phyloP scores from a whole-genome alignment of 2,113 vertebrate species.

The Misgurnus mizolepis region DNA sequence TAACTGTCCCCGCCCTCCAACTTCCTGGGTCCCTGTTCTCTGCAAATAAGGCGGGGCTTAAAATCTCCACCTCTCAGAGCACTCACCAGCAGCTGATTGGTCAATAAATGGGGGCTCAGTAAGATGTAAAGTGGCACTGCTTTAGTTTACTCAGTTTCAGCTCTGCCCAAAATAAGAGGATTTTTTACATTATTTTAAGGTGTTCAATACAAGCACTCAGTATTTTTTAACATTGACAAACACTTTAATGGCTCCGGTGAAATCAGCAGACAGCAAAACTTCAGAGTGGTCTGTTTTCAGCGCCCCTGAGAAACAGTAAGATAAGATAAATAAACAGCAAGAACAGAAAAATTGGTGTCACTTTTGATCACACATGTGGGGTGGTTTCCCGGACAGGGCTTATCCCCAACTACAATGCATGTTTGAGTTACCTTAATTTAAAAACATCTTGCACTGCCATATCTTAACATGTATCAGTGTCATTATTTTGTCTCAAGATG shows the following conservation, averaged over 20 bases:
- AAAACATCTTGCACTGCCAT: too few species aligned
- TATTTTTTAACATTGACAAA: constrained; percentile 96
- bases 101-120: constrained; percentile 34
- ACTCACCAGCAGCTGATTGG: constrained; percentile 54
- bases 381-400: too few species aligned
- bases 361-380: too few species aligned
- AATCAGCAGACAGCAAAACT: constrained; percentile 96
- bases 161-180: constrained; percentile 20
- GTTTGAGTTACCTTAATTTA: too few species aligned
- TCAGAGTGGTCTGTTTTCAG: constrained; percentile 93
- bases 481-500: too few species aligned
- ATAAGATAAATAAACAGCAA: constrained; percentile 26
- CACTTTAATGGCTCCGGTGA: constrained; percentile 99
- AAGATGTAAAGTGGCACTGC: constrained; percentile 27
- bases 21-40: constrained; percentile 57
- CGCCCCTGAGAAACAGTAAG: constrained; percentile 75
- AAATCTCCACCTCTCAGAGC: constrained; percentile 49
- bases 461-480: too few species aligned
- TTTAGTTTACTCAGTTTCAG: constrained; percentile 38
- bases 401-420: too few species aligned
- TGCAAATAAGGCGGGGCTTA: constrained; percentile 36
- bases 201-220: constrained; percentile 59
- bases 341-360: not conserved
- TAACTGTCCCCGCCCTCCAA: constrained; percentile 46
- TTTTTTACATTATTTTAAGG: not conserved